Evolutionary conservation across 1,140 invertebrate genomes (phyloP).

Genomic region (Drosophila murphyi): DNA sequence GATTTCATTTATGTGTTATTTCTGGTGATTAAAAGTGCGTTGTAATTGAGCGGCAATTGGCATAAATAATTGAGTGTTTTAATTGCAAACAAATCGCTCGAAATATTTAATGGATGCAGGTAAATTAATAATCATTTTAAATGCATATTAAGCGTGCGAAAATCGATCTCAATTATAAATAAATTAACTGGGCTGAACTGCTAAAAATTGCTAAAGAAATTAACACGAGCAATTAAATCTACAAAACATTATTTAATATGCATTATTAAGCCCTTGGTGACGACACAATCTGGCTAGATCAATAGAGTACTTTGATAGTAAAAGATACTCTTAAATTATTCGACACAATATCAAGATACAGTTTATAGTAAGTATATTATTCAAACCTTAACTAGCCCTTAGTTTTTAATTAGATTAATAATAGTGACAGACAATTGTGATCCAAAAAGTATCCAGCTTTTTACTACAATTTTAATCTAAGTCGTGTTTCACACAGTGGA

Average conservation of each 20-base stretch:
- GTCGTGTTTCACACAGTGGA: too few relatives aligned
- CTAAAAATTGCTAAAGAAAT: background rate
- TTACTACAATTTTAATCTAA: too few relatives aligned
- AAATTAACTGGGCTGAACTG: slow-evolving; percentile 8
- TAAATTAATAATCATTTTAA: slow-evolving; percentile 57
- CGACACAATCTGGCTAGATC: too few relatives aligned
- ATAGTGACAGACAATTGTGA: too few relatives aligned
- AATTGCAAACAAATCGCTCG: slow-evolving; percentile 17
- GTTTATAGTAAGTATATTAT: too few relatives aligned
- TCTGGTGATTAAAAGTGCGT: slow-evolving; percentile 60
- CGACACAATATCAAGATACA: too few relatives aligned
- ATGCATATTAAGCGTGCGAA: slow-evolving; percentile 49
- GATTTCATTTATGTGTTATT: slow-evolving; percentile 1
- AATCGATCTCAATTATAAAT: slow-evolving; percentile 10
- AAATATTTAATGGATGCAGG: slow-evolving; percentile 75
- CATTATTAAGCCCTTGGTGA: too few relatives aligned
- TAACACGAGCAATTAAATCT: background rate
- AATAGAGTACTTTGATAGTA: too few relatives aligned
- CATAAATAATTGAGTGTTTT: slow-evolving; percentile 67
- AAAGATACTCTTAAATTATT: too few relatives aligned
- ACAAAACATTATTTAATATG: background rate
- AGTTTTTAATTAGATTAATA: too few relatives aligned
- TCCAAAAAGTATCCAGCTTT: too few relatives aligned
- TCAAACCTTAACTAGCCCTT: too few relatives aligned
- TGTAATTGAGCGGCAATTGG: slow-evolving; percentile 53